Conservation (phyloP, 1,140 invertebrate genomes). For the Colletes gigas region DNA sequence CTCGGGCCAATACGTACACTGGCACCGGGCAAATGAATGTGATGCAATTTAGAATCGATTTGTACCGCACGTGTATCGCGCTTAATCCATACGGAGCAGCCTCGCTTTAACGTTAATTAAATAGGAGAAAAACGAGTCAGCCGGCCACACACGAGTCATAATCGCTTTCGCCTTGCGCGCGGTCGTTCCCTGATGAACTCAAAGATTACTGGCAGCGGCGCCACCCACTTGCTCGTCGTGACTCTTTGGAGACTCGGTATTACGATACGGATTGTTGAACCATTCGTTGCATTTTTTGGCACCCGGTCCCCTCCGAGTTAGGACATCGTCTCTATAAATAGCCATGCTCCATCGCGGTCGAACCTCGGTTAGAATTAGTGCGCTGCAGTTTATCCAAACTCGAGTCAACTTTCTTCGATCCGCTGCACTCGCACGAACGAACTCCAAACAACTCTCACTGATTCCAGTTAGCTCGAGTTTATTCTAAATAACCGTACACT, state of each 20-base stretch:
- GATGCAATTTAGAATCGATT: constrained; percentile 29
- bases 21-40: not conserved
- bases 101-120: constrained; percentile 32
- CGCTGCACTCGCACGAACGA: too few relatives aligned
- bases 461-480: not conserved
- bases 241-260: not conserved
- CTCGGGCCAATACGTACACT: not conserved
- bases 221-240: constrained; percentile 61
- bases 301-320: not conserved
- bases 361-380: not conserved
- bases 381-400: not conserved
- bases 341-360: not conserved
- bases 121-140: constrained; percentile 46
- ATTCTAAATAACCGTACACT: too few relatives aligned
- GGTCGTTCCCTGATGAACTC: constrained; percentile 61
- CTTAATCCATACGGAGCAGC: not conserved
- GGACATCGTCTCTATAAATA: too few relatives aligned
- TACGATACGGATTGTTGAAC: not conserved
- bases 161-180: constrained; percentile 51
- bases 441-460: not conserved
- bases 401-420: not conserved
- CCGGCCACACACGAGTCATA: constrained; percentile 58
- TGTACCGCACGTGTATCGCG: constrained; percentile 13
- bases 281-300: not conserved
- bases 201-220: constrained; percentile 63